Base-by-base conservation (phyloP, 2,888 invertebrate species). In the Argynnis bischoffii region DNA sequence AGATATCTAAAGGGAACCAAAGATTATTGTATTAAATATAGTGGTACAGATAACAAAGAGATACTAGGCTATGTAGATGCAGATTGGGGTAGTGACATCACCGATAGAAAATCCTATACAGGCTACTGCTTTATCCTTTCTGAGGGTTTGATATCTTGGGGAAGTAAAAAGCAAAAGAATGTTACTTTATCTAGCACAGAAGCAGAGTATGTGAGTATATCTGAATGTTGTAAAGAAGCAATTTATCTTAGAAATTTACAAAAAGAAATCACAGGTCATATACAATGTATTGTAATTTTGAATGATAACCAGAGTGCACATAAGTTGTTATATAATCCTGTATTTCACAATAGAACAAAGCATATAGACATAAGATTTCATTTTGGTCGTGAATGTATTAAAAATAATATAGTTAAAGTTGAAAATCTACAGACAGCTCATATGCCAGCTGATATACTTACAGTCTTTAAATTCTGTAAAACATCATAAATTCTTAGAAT, bases 71-170 rank as follows among this genome's bases (percentile, higher is more conserved):
- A 48, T 48, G n/a, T n/a, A 5, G 48, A 48, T 48, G 48, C 48
- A 13, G n/a, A 48, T 11, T 48, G 48, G 48, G 48, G 48, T 6
- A 48, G n/a, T 48, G 48, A 48, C 6, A 18, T 18, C 15, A 21
- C 16, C 13, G n/a, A 55, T 21, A 5, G n/a, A 47, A 57, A 59
- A 59, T 47, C n/a, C n/a, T 47, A 16, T 13, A 59, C 48, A 21
- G 21, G 14, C 21, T 21, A 5, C 6, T 31, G 31, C 48, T 73
- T 69, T 63, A 63, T 1, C 3, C 46, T 66, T 50, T 71, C 69
- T 18, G 64, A 55, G 4, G 18, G 26, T 64, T 67, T 51, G 13
- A 67, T 73, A 15, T 70, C 71, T n/a, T 70, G 63, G 67, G 60
- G 64, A 59, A 50, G 50, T 26, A 70, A 48, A 46, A 70, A 70